These are phyloP conservation scores for Neotoma lepida DNA, from an alignment of 2,113 vertebrate genomes.

Conservation along the genomic window DNA sequence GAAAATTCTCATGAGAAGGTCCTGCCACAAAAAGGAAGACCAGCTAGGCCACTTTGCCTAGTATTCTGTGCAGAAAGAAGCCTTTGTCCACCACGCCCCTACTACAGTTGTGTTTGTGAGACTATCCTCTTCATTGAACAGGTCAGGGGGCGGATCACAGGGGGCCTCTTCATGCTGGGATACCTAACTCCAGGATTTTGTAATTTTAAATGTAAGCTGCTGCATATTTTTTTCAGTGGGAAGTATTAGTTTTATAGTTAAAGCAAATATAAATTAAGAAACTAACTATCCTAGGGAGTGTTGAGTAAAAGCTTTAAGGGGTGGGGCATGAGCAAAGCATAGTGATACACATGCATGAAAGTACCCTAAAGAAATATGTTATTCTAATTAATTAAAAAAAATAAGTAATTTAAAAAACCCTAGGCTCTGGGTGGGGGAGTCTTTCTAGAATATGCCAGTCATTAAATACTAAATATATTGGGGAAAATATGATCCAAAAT, in stretches of 20 bases:
- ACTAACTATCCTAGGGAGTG: neutral
- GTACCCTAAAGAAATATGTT: neutral
- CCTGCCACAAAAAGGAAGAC: neutral
- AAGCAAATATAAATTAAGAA: neutral
- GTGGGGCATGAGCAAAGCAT: neutral
- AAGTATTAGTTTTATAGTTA: slow-evolving; percentile 29
- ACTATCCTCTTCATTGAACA: neutral
- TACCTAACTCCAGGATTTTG: neutral
- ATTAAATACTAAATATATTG: neutral
- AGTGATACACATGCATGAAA: neutral
- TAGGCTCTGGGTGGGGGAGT: neutral
- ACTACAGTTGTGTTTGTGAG: neutral
- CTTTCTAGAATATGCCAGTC: neutral
- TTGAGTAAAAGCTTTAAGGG: neutral
- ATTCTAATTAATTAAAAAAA: neutral
- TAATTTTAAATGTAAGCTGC: neutral
- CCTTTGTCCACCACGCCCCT: neutral
- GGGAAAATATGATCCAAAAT: neutral
- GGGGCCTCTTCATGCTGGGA: neutral
- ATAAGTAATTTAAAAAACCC: neutral
- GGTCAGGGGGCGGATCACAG: neutral
- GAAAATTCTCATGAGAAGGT: neutral
- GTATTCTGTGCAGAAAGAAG: neutral
- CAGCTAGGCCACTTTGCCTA: neutral
- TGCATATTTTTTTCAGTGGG: neutral